Percentiles rank a stretch among this genome's conserved stretches.
Conservation (phyloP, 2,797 vertebrate genomes). For the Uromys caudimaculatus region DNA sequence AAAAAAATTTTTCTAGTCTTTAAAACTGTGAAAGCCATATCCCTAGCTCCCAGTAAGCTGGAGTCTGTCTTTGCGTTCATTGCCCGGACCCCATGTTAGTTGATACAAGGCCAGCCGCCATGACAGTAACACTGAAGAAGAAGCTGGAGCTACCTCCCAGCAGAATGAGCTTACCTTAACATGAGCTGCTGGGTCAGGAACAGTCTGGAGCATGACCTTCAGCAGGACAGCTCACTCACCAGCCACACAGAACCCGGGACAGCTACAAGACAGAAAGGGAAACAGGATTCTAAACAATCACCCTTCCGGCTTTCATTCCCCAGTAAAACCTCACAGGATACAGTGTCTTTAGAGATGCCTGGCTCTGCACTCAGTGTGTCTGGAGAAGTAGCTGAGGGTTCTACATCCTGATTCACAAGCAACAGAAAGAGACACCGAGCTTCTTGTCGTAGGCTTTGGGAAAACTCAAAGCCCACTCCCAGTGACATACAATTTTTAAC, state of each 20-base stretch:
- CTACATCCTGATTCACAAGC: background rate
- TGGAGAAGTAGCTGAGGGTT: background rate
- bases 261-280: slow-evolving; percentile 82
- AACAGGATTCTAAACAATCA: background rate
- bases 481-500: background rate
- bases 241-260: slow-evolving; percentile 80
- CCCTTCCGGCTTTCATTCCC: background rate
- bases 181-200: slow-evolving; percentile 90
- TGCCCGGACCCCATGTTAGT: accelerated
- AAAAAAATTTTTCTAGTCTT: background rate
- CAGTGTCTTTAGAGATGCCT: accelerated
- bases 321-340: background rate
- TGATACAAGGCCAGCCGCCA: accelerated
- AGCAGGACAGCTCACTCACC: slow-evolving; percentile 79
- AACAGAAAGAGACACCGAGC: background rate
- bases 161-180: slow-evolving; percentile 87
- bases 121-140: accelerated
- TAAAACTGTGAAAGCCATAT: background rate
- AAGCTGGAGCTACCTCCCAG: background rate
- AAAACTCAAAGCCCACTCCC: background rate
- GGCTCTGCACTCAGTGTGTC: background rate
- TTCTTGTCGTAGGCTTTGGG: background rate
- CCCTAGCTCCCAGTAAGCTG: background rate
- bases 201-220: slow-evolving; percentile 93
- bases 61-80: accelerated